Base-by-base conservation (phyloP, 1,140 invertebrate species). In the Scaptomyza pallida region DNA sequence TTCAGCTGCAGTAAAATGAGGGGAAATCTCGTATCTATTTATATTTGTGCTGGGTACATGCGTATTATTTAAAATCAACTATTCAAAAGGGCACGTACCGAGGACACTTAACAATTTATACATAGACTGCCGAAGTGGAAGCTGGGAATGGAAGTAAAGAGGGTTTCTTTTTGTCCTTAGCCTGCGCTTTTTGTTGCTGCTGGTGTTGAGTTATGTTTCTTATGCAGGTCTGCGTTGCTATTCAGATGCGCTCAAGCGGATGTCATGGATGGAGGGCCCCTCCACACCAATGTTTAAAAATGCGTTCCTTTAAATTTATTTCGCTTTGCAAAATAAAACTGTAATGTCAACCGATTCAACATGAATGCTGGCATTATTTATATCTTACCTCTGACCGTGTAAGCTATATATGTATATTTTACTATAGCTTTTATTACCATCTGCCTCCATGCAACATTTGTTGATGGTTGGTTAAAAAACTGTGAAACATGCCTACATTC, bases 131-230 rank as follows among this genome's bases (percentile, higher is more conserved):
- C 3, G 26, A 6, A 13, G 9, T 35, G 30, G 6, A 10, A 4
- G 21, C 47, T 9, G 6, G 26, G 26, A 5, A 30, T 8, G 5
- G 10, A 12, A 19, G 44, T 12, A 5, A 43, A 45, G 26, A 63
- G 54, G 50, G 17, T 23, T 8, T 15, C 26, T 9, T 30, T 30
- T 30, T 5, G 16, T 63, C 64, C 77, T 77, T 67, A 59, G 50
- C 45, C 78, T 77, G 81, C 73, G 51, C 67, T 68, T 85, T 83
- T 79, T 67, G 67, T 72, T 35, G 33, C 5, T 65, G 60, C 33
- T 44, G 43, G 72, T 64, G 64, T 80, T 76, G 77, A 86, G 78
- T 88, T 88, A 86, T 86, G 78, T 78, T 81, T 85, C 65, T 78
- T 59, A 44, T 43, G 73, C 16, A 6, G 26, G 5, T 44, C 45